Percentiles rank a stretch among this genome's conserved stretches.
phyloP scores from a whole-genome alignment of 2,113 vertebrate species.

The Dipodomys merriami region DNA sequence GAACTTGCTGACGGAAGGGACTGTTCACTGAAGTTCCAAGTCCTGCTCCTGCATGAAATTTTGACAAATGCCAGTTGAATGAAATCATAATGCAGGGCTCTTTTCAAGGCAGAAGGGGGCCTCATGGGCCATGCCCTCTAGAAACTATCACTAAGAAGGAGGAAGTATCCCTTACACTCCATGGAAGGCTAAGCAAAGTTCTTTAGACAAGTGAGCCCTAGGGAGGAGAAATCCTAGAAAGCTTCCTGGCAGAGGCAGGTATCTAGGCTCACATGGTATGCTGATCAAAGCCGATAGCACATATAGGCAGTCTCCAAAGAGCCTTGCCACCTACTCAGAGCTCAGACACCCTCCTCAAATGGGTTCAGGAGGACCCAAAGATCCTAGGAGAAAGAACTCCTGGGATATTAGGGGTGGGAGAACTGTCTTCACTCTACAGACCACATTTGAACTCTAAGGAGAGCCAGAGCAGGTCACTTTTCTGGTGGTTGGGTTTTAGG shows the following conservation, averaged over 20 bases:
- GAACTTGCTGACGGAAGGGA: neutral
- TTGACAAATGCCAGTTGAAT: neutral
- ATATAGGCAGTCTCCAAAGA: neutral
- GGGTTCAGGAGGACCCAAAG: neutral
- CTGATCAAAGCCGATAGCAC: neutral
- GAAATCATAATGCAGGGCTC: neutral
- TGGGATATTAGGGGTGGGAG: neutral
- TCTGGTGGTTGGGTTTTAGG: neutral
- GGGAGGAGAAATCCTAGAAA: neutral
- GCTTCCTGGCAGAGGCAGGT: neutral
- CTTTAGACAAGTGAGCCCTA: neutral
- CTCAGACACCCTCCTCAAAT: neutral
- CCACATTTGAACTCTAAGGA: slow-evolving; percentile 15
- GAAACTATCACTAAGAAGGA: neutral
- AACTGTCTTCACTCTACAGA: slow-evolving; percentile 36
- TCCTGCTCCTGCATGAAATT: neutral
- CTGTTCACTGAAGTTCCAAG: neutral
- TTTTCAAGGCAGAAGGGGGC: neutral
- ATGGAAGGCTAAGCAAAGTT: neutral
- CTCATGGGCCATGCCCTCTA: neutral
- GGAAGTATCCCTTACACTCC: slow-evolving; percentile 1
- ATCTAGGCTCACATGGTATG: neutral
- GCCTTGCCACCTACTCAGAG: neutral
- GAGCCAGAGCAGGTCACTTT: neutral
- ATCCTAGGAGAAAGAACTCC: neutral